Evolutionary conservation across 1,140 invertebrate genomes (phyloP).

Genomic region (Calephelis nemesis): DNA sequence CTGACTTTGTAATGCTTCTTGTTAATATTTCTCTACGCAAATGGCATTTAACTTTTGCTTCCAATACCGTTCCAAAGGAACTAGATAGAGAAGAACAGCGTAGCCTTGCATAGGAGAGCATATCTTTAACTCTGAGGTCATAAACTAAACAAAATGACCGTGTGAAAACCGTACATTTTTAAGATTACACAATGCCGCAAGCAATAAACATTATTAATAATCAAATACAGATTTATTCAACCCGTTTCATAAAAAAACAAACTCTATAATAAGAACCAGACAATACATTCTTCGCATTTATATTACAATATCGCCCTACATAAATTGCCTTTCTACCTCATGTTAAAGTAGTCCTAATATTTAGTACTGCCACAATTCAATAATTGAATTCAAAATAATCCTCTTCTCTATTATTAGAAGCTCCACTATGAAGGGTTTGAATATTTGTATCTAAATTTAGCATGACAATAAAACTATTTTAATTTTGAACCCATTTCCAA

Average conservation of each 20-base stretch:
- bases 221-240: not conserved
- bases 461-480: constrained; percentile 55
- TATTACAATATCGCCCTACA: not conserved
- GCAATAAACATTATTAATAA: not conserved
- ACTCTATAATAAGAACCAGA: not conserved
- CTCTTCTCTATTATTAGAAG: constrained; percentile 14
- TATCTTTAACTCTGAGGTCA: no score
- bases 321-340: constrained; percentile 9
- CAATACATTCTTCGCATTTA: constrained; percentile 7
- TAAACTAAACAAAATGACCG: no score
- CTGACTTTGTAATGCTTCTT: no score
- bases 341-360: constrained; percentile 8
- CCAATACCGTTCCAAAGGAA: no score
- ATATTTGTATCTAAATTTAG: constrained; percentile 43
- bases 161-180: no score
- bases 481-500: constrained; percentile 33
- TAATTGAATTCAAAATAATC: constrained; percentile 17
- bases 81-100: no score
- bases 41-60: no score
- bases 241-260: no score
- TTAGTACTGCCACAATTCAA: constrained; percentile 3
- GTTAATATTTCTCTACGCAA: no score
- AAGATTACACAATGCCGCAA: not conserved
- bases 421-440: constrained; percentile 15
- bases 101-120: no score